Base-by-base conservation (phyloP, 2,797 vertebrate species). In the Poliocrania exsul region DNA sequence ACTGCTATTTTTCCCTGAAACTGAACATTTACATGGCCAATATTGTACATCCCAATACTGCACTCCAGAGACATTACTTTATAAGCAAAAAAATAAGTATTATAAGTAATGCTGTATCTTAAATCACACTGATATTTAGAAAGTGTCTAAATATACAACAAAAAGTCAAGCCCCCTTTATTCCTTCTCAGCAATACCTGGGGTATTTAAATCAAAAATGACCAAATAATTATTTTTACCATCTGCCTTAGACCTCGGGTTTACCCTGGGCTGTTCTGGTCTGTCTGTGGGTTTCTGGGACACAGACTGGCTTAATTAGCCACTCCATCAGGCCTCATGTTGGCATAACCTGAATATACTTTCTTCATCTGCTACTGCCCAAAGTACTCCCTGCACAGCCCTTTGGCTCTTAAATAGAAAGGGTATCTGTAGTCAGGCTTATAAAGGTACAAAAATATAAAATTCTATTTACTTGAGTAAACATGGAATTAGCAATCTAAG, bases 401-500 rank as follows among this genome's bases (percentile, higher is more conserved):
- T 84, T 47, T 56, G 85, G 75, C 61, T 89, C 46, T 61, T 57
- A 65, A 72, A 86, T 54, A 83, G 58, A 86, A 78, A 69, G 28
- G 40, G 6, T 14, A 35, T 75, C 54, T 86, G 46, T 71, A 10
- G 42, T 62, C 54, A 78, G 42, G 9, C 14, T 78, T 56, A 29
- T 28, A 62, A 75, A 70, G 38, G 44, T 23, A 86, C 66, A 81
- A 74, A 90, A 94, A 77, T 28, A 60, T 1, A 78, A 83, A 87
- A 56, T 53, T 57, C 51, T 92, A 14, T 89, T 94, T 93, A 74
- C n/a, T 46, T 57, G n/a, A 80, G 75, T 72, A 90, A 88, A 92
- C 24, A 31, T 17, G 26, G 49, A 87, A 80, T 89, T 80, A 90
- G 69, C 89, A 77, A 71, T 73, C 69, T 61, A 87, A 83, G 35